A percentile compares a stretch with the other conserved stretches of the same genome.
Conservation (phyloP, 2,113 vertebrate species). For the Trogon surrucura region DNA sequence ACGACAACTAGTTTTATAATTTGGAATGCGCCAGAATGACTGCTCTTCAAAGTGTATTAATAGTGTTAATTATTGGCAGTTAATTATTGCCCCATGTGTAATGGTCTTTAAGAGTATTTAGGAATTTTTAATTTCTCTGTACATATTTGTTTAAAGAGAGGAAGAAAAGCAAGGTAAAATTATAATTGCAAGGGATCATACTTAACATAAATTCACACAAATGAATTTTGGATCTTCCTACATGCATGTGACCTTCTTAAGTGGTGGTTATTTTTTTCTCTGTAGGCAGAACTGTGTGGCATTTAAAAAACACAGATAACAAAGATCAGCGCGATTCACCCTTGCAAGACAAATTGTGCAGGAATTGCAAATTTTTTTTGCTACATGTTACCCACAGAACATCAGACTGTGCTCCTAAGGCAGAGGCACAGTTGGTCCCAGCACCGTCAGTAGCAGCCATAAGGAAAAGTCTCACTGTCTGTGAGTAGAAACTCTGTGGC, state of each 20-base stretch:
- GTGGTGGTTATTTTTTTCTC: not conserved
- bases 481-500: not conserved
- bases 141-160: not conserved
- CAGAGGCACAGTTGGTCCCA: rapidly evolving
- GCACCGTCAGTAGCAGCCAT: not conserved
- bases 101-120: not conserved
- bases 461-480: not conserved
- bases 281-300: not conserved
- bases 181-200: not conserved
- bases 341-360: not conserved
- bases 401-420: not conserved
- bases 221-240: not conserved
- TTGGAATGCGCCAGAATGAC: not conserved
- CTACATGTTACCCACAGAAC: not conserved
- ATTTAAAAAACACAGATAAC: not conserved
- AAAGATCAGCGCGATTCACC: not conserved
- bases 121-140: not conserved
- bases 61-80: not conserved
- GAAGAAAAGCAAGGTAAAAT: not conserved
- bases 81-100: not conserved
- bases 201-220: not conserved
- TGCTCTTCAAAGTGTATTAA: not conserved
- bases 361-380: not conserved
- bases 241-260: not conserved
- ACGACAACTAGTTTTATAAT: not conserved